phyloP scores from a whole-genome alignment of 2,797 vertebrate genomes.

The Threskiornis aethiopicus region DNA sequence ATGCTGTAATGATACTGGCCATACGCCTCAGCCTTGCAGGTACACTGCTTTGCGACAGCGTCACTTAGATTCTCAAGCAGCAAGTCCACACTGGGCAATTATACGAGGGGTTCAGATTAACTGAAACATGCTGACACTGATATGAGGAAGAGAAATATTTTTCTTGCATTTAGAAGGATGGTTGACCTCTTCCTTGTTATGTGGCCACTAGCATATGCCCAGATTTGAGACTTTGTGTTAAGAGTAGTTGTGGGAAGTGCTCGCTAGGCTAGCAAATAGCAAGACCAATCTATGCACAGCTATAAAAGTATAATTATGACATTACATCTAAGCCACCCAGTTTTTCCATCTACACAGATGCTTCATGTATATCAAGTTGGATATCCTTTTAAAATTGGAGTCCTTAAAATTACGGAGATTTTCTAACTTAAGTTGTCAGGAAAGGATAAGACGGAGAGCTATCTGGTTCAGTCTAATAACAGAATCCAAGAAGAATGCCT shows the following conservation, averaged over 20 bases:
- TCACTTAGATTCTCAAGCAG: background rate
- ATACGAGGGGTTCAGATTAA: background rate
- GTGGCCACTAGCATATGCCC: background rate
- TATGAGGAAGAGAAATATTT: background rate
- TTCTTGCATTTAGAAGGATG: background rate
- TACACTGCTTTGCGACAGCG: background rate
- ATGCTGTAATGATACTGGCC: background rate
- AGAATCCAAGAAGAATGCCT: background rate
- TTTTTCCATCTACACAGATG: background rate
- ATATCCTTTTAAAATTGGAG: background rate
- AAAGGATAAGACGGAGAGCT: background rate
- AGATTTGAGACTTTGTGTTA: background rate
- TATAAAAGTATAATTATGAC: background rate
- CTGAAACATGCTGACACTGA: background rate
- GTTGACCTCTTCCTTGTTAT: background rate
- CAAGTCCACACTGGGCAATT: background rate
- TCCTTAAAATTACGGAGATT: slow-evolving; percentile 9
- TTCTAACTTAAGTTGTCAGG: background rate
- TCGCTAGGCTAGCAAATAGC: background rate
- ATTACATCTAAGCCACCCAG: background rate
- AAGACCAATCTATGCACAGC: background rate
- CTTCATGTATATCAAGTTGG: background rate
- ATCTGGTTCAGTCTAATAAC: background rate
- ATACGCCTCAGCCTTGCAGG: background rate
- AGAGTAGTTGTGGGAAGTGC: background rate